phyloP scores from a whole-genome alignment of 2,113 vertebrate genomes.

The Muntiacus reevesi region DNA sequence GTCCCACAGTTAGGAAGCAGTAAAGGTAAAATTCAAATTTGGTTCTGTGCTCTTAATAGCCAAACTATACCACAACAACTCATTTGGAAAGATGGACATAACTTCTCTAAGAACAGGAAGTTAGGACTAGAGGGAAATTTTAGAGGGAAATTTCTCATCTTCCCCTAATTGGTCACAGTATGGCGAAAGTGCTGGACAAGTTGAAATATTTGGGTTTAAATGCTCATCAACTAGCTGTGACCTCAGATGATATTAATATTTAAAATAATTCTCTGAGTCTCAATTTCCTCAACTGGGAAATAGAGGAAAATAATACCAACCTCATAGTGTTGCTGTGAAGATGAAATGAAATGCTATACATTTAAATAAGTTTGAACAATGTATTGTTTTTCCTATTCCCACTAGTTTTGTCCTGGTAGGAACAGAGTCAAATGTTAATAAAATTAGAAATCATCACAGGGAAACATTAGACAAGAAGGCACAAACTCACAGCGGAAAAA shows the following conservation, averaged over 20 bases:
- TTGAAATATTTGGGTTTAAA: conserved; percentile 8
- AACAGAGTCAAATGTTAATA: background rate
- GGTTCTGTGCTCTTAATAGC: background rate
- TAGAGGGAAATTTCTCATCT: background rate
- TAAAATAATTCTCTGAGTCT: background rate
- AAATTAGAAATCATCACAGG: background rate
- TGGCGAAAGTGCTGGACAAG: background rate
- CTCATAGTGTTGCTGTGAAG: background rate
- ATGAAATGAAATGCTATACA: background rate
- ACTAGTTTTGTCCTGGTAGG: background rate
- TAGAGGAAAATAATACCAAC: background rate
- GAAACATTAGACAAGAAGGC: background rate
- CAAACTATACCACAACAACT: background rate
- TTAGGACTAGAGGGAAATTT: background rate
- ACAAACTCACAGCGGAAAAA: background rate
- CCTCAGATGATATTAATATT: background rate
- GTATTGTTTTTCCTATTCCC: conserved; percentile 6
- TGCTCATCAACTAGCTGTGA: background rate
- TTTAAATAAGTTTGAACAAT: background rate
- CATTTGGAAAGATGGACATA: background rate
- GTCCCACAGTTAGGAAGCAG: background rate
- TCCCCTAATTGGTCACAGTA: background rate
- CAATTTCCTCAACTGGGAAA: background rate
- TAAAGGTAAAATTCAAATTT: conserved; percentile 2
- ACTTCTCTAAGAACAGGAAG: background rate